Percentiles rank a stretch among this genome's conserved stretches.
These are phyloP conservation scores for Campylomormyrus numenius DNA, from an alignment of 2,113 vertebrate genomes.

Conservation along the genomic window DNA sequence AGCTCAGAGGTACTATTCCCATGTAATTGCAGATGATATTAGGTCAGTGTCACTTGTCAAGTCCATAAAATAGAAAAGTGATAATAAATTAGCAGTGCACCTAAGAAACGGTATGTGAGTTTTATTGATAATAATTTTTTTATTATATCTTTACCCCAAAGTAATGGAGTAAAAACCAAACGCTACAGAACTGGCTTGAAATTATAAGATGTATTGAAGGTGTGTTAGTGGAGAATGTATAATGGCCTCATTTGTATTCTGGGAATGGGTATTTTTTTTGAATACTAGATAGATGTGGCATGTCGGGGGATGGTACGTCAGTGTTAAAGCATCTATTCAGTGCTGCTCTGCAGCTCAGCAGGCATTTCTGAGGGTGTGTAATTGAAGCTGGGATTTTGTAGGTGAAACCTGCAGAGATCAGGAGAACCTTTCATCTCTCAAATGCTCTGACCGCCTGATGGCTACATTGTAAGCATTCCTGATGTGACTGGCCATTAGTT, in stretches of 20 bases:
- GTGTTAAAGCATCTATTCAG: neutral
- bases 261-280: conserved; percentile 4
- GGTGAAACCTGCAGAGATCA: conserved; percentile 26
- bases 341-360: neutral
- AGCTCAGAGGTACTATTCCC: conserved; percentile 64
- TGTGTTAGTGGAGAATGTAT: neutral
- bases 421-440: conserved; percentile 25
- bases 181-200: neutral
- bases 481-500: neutral
- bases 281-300: neutral
- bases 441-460: conserved; percentile 12
- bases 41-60: neutral
- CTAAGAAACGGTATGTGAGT: neutral
- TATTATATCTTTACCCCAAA: neutral
- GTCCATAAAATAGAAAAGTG: neutral
- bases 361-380: conserved; percentile 24
- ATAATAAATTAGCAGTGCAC: neutral
- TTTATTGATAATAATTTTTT: neutral
- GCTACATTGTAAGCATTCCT: neutral
- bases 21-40: neutral
- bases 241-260: neutral
- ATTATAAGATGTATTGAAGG: neutral
- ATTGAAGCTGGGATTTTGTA: conserved; percentile 15
- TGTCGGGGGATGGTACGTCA: neutral
- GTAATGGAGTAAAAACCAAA: neutral